Evolutionary conservation across 2,888 invertebrate species (phyloP).

Genomic region (Julus scandinavius): DNA sequence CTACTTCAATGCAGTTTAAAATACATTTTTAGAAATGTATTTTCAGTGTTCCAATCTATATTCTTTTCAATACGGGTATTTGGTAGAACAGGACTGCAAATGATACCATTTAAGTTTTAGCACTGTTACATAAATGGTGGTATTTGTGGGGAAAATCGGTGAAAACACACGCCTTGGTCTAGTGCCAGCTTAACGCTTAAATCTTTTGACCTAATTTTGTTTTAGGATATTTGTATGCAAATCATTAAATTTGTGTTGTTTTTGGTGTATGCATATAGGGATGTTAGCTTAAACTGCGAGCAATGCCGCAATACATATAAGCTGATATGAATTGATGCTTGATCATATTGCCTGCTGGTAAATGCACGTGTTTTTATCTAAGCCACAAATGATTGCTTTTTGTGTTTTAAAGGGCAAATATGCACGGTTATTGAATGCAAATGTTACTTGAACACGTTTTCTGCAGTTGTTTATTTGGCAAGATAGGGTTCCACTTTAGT

Average conservation of each 20-base stretch:
- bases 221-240: background rate
- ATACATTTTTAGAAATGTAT: too few species aligned
- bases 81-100: too few species aligned
- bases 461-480: background rate
- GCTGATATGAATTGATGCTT: background rate
- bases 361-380: background rate
- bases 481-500: background rate
- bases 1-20: too few species aligned
- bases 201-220: background rate
- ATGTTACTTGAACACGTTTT: conserved; percentile 27
- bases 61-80: too few species aligned
- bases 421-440: conserved; percentile 5
- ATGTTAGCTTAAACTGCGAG: background rate
- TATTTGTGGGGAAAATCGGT: background rate
- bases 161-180: background rate
- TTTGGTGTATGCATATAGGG: background rate
- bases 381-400: conserved; percentile 10
- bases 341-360: background rate
- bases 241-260: background rate
- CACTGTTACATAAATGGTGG: background rate
- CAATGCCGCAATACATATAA: background rate
- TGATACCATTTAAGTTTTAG: too few species aligned
- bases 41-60: too few species aligned
- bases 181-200: background rate
- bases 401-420: conserved; percentile 5